A percentile compares a stretch with the other conserved stretches of the same genome.
phyloP scores from a whole-genome alignment of 2,888 invertebrate species.

The Chrysomela aeneicollis region DNA sequence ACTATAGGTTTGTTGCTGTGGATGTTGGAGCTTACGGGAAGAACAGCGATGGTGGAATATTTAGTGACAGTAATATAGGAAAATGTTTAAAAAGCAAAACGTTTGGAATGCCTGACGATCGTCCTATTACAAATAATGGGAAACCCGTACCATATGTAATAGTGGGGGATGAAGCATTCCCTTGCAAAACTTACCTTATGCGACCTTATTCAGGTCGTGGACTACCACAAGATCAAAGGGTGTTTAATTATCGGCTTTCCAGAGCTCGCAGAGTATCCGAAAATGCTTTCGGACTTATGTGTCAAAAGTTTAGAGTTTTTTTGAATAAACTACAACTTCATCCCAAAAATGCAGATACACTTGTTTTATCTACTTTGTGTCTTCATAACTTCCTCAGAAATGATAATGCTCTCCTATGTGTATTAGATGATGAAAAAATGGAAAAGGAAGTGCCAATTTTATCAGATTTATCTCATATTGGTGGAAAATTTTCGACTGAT shows the following conservation, averaged over 20 bases:
- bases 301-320: constrained; percentile 10
- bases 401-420: constrained; percentile 18
- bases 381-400: constrained; percentile 25
- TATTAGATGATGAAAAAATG: constrained; percentile 28
- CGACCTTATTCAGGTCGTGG: constrained; percentile 32
- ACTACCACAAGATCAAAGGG: background rate
- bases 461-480: constrained; percentile 24
- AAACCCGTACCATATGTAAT: constrained; percentile 41
- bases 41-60: constrained; percentile 49
- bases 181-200: constrained; percentile 39
- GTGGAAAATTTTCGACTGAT: constrained; percentile 29
- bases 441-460: constrained; percentile 29
- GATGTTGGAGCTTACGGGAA: constrained; percentile 49
- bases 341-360: constrained; percentile 20
- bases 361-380: constrained; percentile 21
- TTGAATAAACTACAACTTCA: constrained; percentile 14
- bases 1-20: constrained; percentile 47
- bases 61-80: constrained; percentile 41
- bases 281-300: constrained; percentile 10
- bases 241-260: constrained; percentile 12
- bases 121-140: constrained; percentile 18
- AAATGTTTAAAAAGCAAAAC: constrained; percentile 31
- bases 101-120: constrained; percentile 32
- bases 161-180: constrained; percentile 47
- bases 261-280: constrained; percentile 4